Percentiles rank a stretch among this genome's conserved stretches.
Evolutionary conservation across 2,888 invertebrate species (phyloP).

Genomic region (Pachycephus smyrnensis): DNA sequence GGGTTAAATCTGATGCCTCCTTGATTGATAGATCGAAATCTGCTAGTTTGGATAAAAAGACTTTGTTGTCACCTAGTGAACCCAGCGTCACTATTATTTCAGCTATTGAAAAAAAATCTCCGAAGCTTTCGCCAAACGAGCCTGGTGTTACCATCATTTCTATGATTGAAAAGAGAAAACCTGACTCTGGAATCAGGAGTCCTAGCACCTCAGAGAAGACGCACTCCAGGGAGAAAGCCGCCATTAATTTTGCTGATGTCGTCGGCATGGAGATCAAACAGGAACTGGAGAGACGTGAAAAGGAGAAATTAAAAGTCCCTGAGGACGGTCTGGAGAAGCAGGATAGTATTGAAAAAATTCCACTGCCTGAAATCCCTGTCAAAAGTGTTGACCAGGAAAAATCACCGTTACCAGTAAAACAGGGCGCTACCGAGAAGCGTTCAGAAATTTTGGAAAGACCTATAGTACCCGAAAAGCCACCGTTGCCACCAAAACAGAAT

Average conservation of each 20-base stretch:
- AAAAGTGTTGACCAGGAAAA: constrained; percentile 18
- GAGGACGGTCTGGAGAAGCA: constrained; percentile 59
- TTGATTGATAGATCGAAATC: constrained; percentile 45
- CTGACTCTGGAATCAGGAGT: constrained; percentile 41
- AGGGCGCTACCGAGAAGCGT: constrained; percentile 29
- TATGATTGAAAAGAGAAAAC: constrained; percentile 53
- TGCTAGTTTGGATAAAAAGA: constrained; percentile 53
- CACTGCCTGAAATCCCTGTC: constrained; percentile 59
- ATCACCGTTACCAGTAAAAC: constrained; percentile 31
- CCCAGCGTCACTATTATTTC: constrained; percentile 54
- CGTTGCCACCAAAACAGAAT: constrained; percentile 34
- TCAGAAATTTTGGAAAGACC: constrained; percentile 27
- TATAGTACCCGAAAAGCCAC: constrained; percentile 33
- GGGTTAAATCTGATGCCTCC: constrained; percentile 37
- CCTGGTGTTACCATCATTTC: constrained; percentile 54
- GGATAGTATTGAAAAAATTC: constrained; percentile 63
- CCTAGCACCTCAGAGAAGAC: constrained; percentile 38
- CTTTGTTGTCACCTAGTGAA: constrained; percentile 51
- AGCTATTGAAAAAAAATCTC: constrained; percentile 47
- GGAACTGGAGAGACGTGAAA: constrained; percentile 52
- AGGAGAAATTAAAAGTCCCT: constrained; percentile 51
- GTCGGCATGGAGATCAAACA: constrained; percentile 58
- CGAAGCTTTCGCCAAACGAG: constrained; percentile 54
- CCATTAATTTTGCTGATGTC: constrained; percentile 54
- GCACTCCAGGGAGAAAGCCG: constrained; percentile 38